Percentiles rank a stretch among this genome's conserved stretches.
Conservation (phyloP, 2,113 vertebrate species). For the Podiceps cristatus region DNA sequence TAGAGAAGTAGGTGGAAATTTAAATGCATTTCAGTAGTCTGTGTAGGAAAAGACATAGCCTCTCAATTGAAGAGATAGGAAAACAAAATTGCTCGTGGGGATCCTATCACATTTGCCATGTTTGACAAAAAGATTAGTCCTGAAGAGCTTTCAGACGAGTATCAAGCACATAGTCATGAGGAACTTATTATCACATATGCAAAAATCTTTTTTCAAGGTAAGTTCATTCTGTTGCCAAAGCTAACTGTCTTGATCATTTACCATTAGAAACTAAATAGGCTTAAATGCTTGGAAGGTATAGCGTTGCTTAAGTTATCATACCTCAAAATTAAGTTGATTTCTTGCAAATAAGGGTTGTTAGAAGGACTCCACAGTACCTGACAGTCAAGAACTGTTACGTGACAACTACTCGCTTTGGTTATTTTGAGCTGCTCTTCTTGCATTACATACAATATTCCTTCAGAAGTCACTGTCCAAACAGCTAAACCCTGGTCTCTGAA, state of each 20-base stretch:
- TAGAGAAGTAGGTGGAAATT: not conserved
- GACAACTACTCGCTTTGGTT: not conserved
- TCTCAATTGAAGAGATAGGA: not conserved
- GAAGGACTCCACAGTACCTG: not conserved
- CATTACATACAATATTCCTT: not conserved
- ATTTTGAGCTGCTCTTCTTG: not conserved
- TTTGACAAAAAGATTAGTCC: not conserved
- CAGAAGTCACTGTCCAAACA: not conserved
- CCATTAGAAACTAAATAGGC: not conserved
- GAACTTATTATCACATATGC: not conserved
- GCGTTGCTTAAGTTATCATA: not conserved
- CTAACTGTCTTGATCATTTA: not conserved
- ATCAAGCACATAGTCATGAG: not conserved
- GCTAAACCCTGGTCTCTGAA: not conserved
- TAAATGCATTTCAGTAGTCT: not conserved
- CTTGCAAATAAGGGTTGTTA: not conserved
- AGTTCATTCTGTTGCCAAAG: not conserved
- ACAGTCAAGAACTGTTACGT: not conserved
- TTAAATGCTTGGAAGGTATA: not conserved
- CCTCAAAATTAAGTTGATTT: not conserved
- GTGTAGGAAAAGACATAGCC: not conserved
- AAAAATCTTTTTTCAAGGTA: not conserved
- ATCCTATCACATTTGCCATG: not conserved
- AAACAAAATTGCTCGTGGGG: not conserved
- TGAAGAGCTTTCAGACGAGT: not conserved